These are phyloP conservation scores for Drosophila auraria DNA, from an alignment of 1,140 invertebrate species.

Conservation along the genomic window DNA sequence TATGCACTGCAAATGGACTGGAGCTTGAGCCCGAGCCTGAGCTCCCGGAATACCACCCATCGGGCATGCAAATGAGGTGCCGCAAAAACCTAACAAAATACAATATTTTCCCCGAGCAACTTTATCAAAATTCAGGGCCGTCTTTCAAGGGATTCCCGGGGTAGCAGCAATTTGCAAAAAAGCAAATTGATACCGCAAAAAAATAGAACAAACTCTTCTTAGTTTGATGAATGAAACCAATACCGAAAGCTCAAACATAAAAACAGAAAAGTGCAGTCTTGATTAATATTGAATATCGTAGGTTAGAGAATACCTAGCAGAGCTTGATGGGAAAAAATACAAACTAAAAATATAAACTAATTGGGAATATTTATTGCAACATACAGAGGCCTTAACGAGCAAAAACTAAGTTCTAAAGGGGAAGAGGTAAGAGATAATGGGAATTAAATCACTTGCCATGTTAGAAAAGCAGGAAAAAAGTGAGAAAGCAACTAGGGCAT, in stretches of 20 bases:
- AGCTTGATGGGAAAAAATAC: neutral
- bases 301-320: neutral
- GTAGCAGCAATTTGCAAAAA: neutral
- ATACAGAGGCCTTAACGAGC: too few relatives aligned
- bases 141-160: neutral
- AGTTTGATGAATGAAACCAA: neutral
- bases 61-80: conserved; percentile 34
- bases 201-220: neutral
- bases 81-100: neutral
- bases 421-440: too few relatives aligned
- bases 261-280: neutral
- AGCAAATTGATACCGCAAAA: neutral
- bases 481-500: too few relatives aligned
- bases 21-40: neutral
- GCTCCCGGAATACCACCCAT: conserved; percentile 2
- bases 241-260: too few relatives aligned
- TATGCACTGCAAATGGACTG: conserved; percentile 29
- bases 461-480: too few relatives aligned
- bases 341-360: too few relatives aligned
- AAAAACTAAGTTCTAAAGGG: too few relatives aligned
- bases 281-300: neutral
- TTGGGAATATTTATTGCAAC: too few relatives aligned
- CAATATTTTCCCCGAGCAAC: neutral
- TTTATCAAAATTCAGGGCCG: neutral
- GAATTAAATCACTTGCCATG: too few relatives aligned